Evolutionary conservation across 2,888 invertebrate genomes (phyloP).

Genomic region (Hermaeophaga mercurialis): DNA sequence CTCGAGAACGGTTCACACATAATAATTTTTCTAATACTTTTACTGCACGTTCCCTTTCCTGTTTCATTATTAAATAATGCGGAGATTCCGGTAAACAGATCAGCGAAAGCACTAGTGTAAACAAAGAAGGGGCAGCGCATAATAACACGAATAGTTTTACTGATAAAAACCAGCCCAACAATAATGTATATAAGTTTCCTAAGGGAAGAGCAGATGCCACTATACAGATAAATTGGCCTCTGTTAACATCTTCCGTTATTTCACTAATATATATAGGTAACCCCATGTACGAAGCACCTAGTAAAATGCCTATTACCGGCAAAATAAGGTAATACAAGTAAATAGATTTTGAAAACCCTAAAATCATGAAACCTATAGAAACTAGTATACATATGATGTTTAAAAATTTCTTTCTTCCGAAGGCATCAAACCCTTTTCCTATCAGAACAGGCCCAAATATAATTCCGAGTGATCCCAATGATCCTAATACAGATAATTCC

Average conservation of each 20-base stretch:
- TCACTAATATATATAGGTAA: slow-evolving; percentile 86
- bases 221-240: slow-evolving; percentile 71
- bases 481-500: slow-evolving; percentile 6
- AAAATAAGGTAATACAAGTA: neutral
- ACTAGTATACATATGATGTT: neutral
- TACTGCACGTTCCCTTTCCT: too few species aligned
- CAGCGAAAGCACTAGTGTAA: slow-evolving; percentile 33
- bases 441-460: neutral
- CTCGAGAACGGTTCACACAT: too few species aligned
- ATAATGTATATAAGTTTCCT: slow-evolving; percentile 39
- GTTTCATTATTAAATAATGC: too few species aligned
- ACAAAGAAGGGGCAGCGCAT: slow-evolving; percentile 33
- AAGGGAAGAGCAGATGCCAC: slow-evolving; percentile 34
- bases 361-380: neutral
- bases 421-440: slow-evolving; percentile 3
- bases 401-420: slow-evolving; percentile 1
- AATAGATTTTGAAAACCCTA: slow-evolving; percentile 4
- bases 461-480: neutral
- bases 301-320: neutral
- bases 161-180: slow-evolving; percentile 38
- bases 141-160: slow-evolving; percentile 35
- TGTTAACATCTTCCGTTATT: slow-evolving; percentile 76
- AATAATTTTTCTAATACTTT: too few species aligned
- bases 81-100: slow-evolving; percentile 43
- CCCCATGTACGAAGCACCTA: slow-evolving; percentile 5